These are phyloP conservation scores for Drosophila seguyi DNA, from an alignment of 1,140 invertebrate genomes.

Conservation along the genomic window DNA sequence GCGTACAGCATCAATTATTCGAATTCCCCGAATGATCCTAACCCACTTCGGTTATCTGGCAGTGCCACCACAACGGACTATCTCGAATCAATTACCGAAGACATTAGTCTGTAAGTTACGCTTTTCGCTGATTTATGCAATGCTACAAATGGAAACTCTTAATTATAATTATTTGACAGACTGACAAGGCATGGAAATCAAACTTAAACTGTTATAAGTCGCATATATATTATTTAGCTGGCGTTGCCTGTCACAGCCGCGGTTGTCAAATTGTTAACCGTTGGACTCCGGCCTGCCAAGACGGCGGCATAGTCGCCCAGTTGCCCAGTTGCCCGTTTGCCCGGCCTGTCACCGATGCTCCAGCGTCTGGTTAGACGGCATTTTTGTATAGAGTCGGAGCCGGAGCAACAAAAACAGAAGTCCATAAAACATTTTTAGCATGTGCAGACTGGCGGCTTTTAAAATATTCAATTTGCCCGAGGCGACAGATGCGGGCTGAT, in stretches of 20 bases:
- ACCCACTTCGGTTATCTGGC: constrained; percentile 12
- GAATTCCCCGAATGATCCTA: constrained; percentile 37
- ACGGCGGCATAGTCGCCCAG: constrained; percentile 3
- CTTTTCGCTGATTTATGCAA: constrained; percentile 45
- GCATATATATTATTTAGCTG: constrained; percentile 54
- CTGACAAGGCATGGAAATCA: constrained; percentile 16
- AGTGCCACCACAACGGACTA: constrained; percentile 15
- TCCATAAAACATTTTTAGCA: constrained; percentile 68
- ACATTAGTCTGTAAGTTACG: constrained; percentile 9
- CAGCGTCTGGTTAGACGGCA: constrained; percentile 58
- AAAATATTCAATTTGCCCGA: constrained; percentile 50
- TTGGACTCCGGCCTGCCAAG: constrained; percentile 35
- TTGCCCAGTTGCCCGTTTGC: constrained; percentile 28
- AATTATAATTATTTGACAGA: constrained; percentile 49
- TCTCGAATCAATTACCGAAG: constrained; percentile 41
- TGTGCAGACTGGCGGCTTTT: constrained; percentile 62
- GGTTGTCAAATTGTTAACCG: constrained; percentile 61
- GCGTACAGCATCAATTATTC: constrained; percentile 10
- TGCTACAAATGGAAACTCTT: constrained; percentile 44
- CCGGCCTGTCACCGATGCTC: constrained; percentile 47
- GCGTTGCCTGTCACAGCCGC: constrained; percentile 48
- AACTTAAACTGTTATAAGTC: constrained; percentile 56
- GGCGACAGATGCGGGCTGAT: constrained; percentile 48
- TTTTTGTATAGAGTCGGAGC: constrained; percentile 33
- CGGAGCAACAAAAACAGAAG: constrained; percentile 42